These are phyloP conservation scores for Zygogramma bicolorata DNA, from an alignment of 2,888 invertebrate genomes.

Conservation along the genomic window DNA sequence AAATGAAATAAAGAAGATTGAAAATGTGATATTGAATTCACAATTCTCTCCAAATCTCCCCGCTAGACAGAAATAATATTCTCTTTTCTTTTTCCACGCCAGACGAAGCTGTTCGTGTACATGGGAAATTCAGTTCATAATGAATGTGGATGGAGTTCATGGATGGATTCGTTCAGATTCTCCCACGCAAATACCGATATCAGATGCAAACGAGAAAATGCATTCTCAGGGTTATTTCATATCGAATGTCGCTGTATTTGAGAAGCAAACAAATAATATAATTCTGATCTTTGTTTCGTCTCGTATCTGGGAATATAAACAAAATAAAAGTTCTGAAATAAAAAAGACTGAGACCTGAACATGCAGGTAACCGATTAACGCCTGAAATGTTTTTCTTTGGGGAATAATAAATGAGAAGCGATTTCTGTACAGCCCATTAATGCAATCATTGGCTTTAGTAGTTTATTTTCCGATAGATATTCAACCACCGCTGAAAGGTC, in stretches of 20 bases:
- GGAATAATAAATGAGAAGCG: too few species aligned
- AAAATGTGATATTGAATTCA: too few species aligned
- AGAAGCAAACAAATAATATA: background rate
- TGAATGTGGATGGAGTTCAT: background rate
- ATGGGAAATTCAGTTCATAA: background rate
- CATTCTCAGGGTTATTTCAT: background rate
- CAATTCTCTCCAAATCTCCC: too few species aligned
- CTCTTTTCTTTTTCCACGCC: background rate
- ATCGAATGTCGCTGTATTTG: conserved; percentile 1
- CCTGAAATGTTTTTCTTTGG: too few species aligned
- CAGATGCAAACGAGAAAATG: background rate
- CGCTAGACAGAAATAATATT: background rate
- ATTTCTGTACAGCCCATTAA: too few species aligned
- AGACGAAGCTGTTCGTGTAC: background rate
- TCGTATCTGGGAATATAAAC: background rate
- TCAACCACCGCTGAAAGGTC: too few species aligned
- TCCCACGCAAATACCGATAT: background rate
- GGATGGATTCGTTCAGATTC: background rate
- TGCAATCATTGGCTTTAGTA: too few species aligned
- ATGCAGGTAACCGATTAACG: too few species aligned
- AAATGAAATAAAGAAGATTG: too few species aligned
- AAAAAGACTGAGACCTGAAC: too few species aligned
- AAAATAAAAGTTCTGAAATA: background rate
- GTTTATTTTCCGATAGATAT: too few species aligned
- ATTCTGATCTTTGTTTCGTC: background rate